These are phyloP conservation scores for Mechanitis messenoides DNA, from an alignment of 2,888 invertebrate species.

Conservation along the genomic window DNA sequence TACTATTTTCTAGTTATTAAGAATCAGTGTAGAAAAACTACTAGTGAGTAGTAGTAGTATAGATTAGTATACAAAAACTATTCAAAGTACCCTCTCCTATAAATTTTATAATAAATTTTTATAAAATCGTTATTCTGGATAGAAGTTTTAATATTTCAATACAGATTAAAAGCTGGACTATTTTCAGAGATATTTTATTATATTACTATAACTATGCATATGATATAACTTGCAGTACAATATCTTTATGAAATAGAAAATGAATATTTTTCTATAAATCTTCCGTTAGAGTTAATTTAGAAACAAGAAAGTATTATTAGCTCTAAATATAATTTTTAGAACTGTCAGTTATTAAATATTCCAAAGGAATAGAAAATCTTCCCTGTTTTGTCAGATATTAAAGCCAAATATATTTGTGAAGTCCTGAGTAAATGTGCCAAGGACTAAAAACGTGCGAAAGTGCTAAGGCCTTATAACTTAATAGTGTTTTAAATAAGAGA, in stretches of 20 bases:
- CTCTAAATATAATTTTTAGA: too few species aligned
- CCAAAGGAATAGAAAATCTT: too few species aligned
- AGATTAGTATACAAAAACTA: too few species aligned
- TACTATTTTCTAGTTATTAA: too few species aligned
- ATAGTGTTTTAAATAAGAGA: background rate
- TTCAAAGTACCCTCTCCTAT: too few species aligned
- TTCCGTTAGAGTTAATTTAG: background rate
- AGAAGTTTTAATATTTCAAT: background rate
- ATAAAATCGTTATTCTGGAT: background rate
- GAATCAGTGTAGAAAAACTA: too few species aligned
- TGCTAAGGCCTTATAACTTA: constrained; percentile 2
- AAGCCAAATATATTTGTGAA: background rate
- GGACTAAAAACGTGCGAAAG: constrained; percentile 3
- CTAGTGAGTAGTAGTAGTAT: too few species aligned
- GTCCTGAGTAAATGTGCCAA: background rate
- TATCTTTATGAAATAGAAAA: background rate
- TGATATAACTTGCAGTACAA: background rate
- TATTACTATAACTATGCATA: background rate
- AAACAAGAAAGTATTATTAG: too few species aligned
- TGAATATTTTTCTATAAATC: background rate
- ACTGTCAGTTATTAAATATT: too few species aligned
- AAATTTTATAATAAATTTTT: too few species aligned
- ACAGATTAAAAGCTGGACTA: constrained; percentile 1
- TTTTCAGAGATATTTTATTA: background rate
- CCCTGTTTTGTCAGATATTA: background rate